Evolutionary conservation across 2,797 vertebrate species (phyloP).

Genomic region (Melopsittacus undulatus): DNA sequence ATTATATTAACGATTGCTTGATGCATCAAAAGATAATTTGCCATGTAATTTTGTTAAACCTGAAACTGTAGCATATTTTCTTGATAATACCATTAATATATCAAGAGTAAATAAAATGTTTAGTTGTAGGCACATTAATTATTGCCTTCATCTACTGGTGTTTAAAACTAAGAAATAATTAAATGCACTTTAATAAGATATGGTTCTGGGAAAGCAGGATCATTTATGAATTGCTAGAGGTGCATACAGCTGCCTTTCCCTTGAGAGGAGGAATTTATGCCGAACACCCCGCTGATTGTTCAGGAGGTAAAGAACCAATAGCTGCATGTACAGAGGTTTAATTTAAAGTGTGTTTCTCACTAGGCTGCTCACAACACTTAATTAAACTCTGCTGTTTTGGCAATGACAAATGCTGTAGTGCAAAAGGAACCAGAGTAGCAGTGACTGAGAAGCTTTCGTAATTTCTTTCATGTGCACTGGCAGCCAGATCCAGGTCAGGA

Average conservation of each 20-base stretch:
- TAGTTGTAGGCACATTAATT: slow-evolving; percentile 91
- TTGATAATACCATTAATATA: slow-evolving; percentile 82
- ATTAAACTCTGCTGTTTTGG: slow-evolving; percentile 99
- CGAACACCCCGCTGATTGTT: slow-evolving; percentile 93
- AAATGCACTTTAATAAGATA: slow-evolving; percentile 88
- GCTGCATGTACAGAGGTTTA: slow-evolving; percentile 95
- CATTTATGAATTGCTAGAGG: slow-evolving; percentile 91
- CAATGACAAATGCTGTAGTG: slow-evolving; percentile 99
- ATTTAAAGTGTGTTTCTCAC: slow-evolving; percentile 99
- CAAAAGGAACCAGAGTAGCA: slow-evolving; percentile 88
- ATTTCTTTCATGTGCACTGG: slow-evolving; percentile 93
- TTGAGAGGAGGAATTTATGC: slow-evolving; percentile 91
- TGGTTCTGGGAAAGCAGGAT: slow-evolving; percentile 83
- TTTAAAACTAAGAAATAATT: slow-evolving; percentile 89
- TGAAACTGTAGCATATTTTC: slow-evolving; percentile 75
- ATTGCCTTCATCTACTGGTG: slow-evolving; percentile 86
- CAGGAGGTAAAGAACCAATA: slow-evolving; percentile 97
- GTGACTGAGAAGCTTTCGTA: slow-evolving; percentile 91
- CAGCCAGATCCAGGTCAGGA: slow-evolving; percentile 89
- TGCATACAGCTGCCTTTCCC: slow-evolving; percentile 84
- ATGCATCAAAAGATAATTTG: slow-evolving; percentile 84
- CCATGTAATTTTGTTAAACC: slow-evolving; percentile 84
- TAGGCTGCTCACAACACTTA: slow-evolving; percentile 99
- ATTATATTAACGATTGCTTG: slow-evolving; percentile 77
- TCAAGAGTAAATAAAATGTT: slow-evolving; percentile 93